Evolutionary conservation across 2,888 invertebrate genomes (phyloP), one percentile per base, ranked within the genome.

Genomic region (Scaptodrosophila latifasciaeformis): DNA sequence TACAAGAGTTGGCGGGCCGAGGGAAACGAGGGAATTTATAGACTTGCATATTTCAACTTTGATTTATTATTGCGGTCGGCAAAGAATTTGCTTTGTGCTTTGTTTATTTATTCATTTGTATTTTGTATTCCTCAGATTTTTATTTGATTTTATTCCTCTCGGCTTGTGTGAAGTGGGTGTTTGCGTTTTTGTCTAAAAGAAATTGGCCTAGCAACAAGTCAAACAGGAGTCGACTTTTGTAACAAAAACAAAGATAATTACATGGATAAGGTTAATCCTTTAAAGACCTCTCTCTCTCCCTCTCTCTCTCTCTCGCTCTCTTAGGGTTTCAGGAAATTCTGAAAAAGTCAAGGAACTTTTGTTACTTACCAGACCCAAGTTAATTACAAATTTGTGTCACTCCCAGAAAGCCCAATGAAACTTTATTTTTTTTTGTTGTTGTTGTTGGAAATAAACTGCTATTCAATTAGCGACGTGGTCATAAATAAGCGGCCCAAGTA

Each of bases 331-430:
- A 27, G 37, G 27, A 51, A 58, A 43, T 51, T 59, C 44, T 51
- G 42, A 52, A 30, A 29, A 52, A 75, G n/a, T n/a, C n/a, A n/a
- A n/a, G n/a, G n/a, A n/a, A n/a, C n/a, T n/a, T n/a, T n/a, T n/a
- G n/a, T n/a, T n/a, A n/a, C n/a, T n/a, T n/a, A n/a, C n/a, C n/a
- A n/a, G 24, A 19, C 15, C 13, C 34, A 80, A 74, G 74, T 74
- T 74, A 74, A 74, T 74, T 74, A 74, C 80, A 80, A 74, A 74
- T 78, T 67, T 80, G 81, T 80, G 81, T 24, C 5, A 24, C 18
- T n/a, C 27, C 9, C 46, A 13, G 21, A 12, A n/a, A n/a, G n/a
- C n/a, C n/a, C n/a, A n/a, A n/a, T n/a, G n/a, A n/a, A 15, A 9
- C 13, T 44, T 5, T 27, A 10, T 45, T 31, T 31, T 7, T 18